Base-by-base conservation (phyloP, 2,888 invertebrate genomes). In the Gnatocerus cornutus region DNA sequence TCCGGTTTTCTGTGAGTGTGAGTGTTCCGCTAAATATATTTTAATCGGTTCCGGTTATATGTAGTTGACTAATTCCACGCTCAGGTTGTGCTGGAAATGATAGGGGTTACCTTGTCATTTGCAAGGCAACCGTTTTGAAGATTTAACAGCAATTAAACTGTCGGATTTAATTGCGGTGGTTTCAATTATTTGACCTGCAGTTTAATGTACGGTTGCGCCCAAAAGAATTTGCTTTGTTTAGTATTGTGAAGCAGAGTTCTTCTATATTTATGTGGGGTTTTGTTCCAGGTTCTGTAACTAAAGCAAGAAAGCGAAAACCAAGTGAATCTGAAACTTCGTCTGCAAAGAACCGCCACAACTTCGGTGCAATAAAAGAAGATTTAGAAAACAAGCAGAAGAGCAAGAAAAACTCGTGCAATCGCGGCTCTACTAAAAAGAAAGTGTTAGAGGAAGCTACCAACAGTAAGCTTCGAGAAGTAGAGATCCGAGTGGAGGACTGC, bases 381-480 rank as follows among this genome's bases (percentile, higher is more conserved):
- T 77, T 83, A 73, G 82, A 84, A 76, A 83, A 80, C 67, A 80
- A 81, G 64, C 78, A 80, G 68, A 74, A 76, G 21, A 73, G 79
- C 37, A 80, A 83, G 68, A 82, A 78, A 72, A 83, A 80, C 72
- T 76, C 78, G 39, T 80, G 80, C 69, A 81, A 80, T 71, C 81
- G 82, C 27, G 74, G 78, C 43, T 69, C 77, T 8, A 80, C 76
- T 61, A 85, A 84, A 75, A 85, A 85, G 77, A 84, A 85, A 73
- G 82, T 85, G 63, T 77, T 85, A 66, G 85, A 86, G 74, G 85
- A 85, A 71, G 83, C 84, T 33, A 85, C 83, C 75, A 85, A 84
- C 74, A 84, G 84, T 71, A 85, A 86, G 75, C 82, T 85, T 76
- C 79, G 85, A 73, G 82, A 84, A 70, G 82, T 85, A 68, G 82